These are phyloP conservation scores for Diploptera punctata DNA, from an alignment of 2,888 invertebrate species.

Conservation along the genomic window DNA sequence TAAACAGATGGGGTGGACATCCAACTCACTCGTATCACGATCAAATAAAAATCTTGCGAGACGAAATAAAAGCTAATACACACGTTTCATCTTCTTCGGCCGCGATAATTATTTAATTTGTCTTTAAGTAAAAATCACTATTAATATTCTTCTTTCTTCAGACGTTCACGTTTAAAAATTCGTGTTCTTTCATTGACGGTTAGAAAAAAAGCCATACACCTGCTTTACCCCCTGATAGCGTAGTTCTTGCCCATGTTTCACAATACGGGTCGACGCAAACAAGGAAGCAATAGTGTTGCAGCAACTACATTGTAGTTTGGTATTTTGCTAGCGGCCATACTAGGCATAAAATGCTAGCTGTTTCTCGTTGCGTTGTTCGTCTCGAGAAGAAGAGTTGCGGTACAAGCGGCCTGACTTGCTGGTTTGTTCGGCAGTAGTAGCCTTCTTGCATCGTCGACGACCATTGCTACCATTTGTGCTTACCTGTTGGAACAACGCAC, in stretches of 20 bases:
- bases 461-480: constrained; percentile 28
- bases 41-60: not conserved
- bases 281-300: constrained; percentile 20
- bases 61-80: constrained; percentile 10
- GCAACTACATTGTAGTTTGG: constrained; percentile 31
- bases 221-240: constrained; percentile 26
- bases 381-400: constrained; percentile 7
- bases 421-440: constrained; percentile 20
- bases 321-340: constrained; percentile 34
- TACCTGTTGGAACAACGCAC: constrained; percentile 24
- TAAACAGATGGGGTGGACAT: constrained; percentile 21
- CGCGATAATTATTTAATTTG: not conserved
- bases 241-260: constrained; percentile 15
- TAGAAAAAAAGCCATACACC: constrained; percentile 10
- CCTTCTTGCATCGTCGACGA: constrained; percentile 21
- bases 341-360: constrained; percentile 29
- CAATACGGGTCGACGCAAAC: constrained; percentile 28
- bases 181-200: not conserved
- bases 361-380: constrained; percentile 21
- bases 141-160: not conserved
- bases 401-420: constrained; percentile 15
- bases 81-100: constrained; percentile 1
- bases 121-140: not conserved
- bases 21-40: not conserved
- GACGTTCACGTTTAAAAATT: constrained; percentile 15